Percentiles rank a stretch among this genome's conserved stretches.
phyloP scores from a whole-genome alignment of 2,888 invertebrate species.

The Tridacna gigas region DNA sequence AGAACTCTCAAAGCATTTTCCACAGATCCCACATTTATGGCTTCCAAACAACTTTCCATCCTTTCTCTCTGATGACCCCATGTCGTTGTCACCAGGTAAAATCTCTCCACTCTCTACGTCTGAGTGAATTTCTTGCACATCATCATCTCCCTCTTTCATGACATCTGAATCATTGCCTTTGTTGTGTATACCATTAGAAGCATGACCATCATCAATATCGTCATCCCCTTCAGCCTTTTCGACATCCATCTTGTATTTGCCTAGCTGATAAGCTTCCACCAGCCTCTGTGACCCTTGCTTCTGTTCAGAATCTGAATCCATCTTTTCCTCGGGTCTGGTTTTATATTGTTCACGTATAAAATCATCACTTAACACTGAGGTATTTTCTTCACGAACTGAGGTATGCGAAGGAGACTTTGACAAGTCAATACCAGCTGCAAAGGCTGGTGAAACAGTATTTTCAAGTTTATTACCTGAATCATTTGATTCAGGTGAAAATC shows the following conservation, averaged over 20 bases:
- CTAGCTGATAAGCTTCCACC: slow-evolving; percentile 19
- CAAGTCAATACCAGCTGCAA: slow-evolving; percentile 58
- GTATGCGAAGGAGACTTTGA: slow-evolving; percentile 67
- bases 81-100: slow-evolving; percentile 8
- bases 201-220: slow-evolving; percentile 27
- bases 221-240: slow-evolving; percentile 34
- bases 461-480: slow-evolving; percentile 56
- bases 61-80: slow-evolving; percentile 39
- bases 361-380: slow-evolving; percentile 61
- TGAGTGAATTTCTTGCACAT: slow-evolving; percentile 21
- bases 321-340: slow-evolving; percentile 39
- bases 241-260: slow-evolving; percentile 24
- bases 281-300: slow-evolving; percentile 14
- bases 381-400: slow-evolving; percentile 62
- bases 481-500: slow-evolving; percentile 62
- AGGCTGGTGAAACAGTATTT: slow-evolving; percentile 54
- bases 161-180: slow-evolving; percentile 23
- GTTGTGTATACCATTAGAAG: slow-evolving; percentile 17
- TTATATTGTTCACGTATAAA: slow-evolving; percentile 55
- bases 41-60: slow-evolving; percentile 55
- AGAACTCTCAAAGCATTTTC: slow-evolving; percentile 71
- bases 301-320: slow-evolving; percentile 27
- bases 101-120: slow-evolving; percentile 42
- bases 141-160: slow-evolving; percentile 26
- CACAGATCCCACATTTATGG: slow-evolving; percentile 75